Base-by-base conservation (phyloP, 64 coral and sea anemone genomes). In the Orbicella faveolata region DNA sequence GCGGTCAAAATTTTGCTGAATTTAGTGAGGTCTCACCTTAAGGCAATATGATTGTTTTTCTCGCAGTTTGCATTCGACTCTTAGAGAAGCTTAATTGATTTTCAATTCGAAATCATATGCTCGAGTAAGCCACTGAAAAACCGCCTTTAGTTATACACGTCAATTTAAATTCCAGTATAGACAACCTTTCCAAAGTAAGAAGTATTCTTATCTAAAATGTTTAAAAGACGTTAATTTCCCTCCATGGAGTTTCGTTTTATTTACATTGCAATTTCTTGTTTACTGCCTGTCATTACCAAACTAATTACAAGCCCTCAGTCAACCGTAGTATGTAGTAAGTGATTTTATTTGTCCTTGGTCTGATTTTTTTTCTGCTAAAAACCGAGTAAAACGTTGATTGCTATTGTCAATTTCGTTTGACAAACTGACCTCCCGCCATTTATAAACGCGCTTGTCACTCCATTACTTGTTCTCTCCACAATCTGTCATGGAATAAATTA, bases 221-320 rank as follows among this genome's bases (percentile, higher is more conserved):
- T 68, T 68, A 68, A 4, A 68, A 19, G 17, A 68, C 65, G 21
- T 55, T 55, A 44, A 55, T 34, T 77, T 36, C 35, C 30, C 73
- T 48, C 5, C 34, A 77, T 77, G 37, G 19, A 77, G 37, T 77
- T 77, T 19, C 34, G 36, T 48, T 77, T 44, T 77, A 21, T 77
- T 66, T 83, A 61, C 80, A 8, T 20, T 21, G 41, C 59, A 64
- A 48, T 23, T 62, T 81, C 65, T 41, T 83, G 36, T 83, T 83
- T 83, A 30, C 80, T 66, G 19, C 19, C 34, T 48, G 80, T 65
- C 34, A 83, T 67, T 70, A 69, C 81, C 63, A 5, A 84, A 84
- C 63, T 84, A 69, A 84, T 84, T 84, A 52, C 59, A 83, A 37
- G 33, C 34, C 67, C 63, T 35, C 4, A 13, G 62, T 83, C 30